Evolutionary conservation across 1,140 invertebrate species (phyloP).

Genomic region (Acromyrmex heyeri): DNA sequence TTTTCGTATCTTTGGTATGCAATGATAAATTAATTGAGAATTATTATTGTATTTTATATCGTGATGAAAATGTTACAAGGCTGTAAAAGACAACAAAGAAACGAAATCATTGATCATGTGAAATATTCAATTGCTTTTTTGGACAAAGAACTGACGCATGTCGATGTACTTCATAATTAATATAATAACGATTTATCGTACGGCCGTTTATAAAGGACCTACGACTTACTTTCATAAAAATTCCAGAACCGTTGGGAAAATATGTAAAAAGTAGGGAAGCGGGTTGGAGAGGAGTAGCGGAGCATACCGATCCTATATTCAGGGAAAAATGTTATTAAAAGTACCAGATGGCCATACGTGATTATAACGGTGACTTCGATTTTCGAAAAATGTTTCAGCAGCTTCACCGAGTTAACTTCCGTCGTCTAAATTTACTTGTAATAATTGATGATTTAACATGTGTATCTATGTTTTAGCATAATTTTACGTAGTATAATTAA

Average conservation of each 20-base stretch:
- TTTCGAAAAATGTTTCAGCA: slow-evolving; percentile 26
- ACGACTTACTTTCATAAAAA: slow-evolving; percentile 78
- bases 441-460: neutral
- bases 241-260: slow-evolving; percentile 75
- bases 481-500: neutral
- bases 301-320: slow-evolving; percentile 48
- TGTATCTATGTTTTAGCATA: neutral
- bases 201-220: slow-evolving; percentile 57
- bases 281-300: slow-evolving; percentile 20
- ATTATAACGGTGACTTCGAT: slow-evolving; percentile 12
- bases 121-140: slow-evolving; percentile 37
- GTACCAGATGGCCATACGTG: slow-evolving; percentile 9
- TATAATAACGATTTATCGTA: slow-evolving; percentile 81
- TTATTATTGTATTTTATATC: slow-evolving; percentile 30
- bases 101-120: slow-evolving; percentile 16
- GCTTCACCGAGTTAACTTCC: neutral
- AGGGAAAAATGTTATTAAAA: slow-evolving; percentile 74
- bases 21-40: slow-evolving; percentile 28
- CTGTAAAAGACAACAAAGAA: neutral
- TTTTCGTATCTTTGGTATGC: neutral
- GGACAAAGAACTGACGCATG: slow-evolving; percentile 27
- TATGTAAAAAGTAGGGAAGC: slow-evolving; percentile 70
- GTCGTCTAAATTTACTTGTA: neutral
- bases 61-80: slow-evolving; percentile 45
- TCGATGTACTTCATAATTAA: slow-evolving; percentile 81